Conservation (phyloP, 2,797 vertebrate species). For the Podarcis siculus region DNA sequence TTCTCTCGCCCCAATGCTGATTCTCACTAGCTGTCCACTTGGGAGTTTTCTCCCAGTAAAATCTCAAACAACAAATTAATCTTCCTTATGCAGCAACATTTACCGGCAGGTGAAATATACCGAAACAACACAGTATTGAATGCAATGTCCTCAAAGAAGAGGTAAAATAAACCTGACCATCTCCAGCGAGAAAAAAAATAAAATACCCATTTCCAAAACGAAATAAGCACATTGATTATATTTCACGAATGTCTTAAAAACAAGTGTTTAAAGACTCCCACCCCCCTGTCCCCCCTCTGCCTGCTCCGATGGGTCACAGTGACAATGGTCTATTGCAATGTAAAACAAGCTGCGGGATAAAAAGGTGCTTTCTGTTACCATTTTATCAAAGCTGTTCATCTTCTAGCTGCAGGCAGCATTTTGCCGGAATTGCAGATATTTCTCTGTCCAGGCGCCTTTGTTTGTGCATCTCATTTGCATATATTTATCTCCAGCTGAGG, state of each 20-base stretch:
- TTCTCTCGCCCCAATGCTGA: neutral
- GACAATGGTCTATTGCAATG: constrained; percentile 85
- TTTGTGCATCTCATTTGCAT: constrained; percentile 99
- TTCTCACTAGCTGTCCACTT: constrained; percentile 67
- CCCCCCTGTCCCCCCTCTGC: constrained; percentile 56
- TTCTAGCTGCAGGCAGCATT: constrained; percentile 88
- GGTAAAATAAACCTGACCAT: constrained; percentile 49
- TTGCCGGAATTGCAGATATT: constrained; percentile 90
- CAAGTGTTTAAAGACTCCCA: constrained; percentile 83
- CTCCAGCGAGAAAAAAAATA: neutral
- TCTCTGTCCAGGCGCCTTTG: constrained; percentile 87
- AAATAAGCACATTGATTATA: constrained; percentile 66
- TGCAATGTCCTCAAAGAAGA: constrained; percentile 52
- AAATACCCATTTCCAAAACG: neutral
- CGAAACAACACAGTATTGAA: neutral
- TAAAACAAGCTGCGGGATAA: constrained; percentile 82
- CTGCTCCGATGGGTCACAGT: constrained; percentile 79
- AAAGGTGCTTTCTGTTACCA: constrained; percentile 91
- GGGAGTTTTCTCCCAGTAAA: constrained; percentile 57
- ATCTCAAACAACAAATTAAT: neutral
- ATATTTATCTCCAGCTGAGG: constrained; percentile 90
- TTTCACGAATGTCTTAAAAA: constrained; percentile 80
- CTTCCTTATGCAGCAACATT: constrained; percentile 13
- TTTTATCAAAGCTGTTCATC: constrained; percentile 96
- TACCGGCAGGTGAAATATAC: constrained; percentile 29